Evolutionary conservation across 2,113 vertebrate genomes (phyloP), one percentile per base, ranked within the genome.

Genomic region (Gnathonemus longibarbis): DNA sequence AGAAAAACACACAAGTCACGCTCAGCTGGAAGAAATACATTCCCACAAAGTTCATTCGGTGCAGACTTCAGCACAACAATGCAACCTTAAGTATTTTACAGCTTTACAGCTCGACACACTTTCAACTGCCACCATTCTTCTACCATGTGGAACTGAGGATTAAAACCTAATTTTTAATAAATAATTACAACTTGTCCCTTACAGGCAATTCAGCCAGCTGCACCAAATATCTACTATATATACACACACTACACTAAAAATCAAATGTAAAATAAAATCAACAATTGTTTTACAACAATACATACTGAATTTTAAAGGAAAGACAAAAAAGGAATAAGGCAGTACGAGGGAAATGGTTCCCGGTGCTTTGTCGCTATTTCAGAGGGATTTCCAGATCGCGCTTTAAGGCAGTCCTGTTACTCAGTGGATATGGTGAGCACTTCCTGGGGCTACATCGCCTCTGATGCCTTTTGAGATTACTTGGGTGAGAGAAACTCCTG

Each of bases 371-470:
- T 9, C 4, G n/a, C 24, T 48, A 19, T n/a, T 48, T 74, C 11
- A 15, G 58, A 53, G 56, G 56, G 7, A 10, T 46, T 39, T 39
- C 42, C 19, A 42, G 46, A 27, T 49, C 83, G 2, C 46, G 50
- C 27, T 53, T 50, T 89, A 66, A 46, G 21, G 42, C 88, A 49
- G 48, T 48, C 35, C 11, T 80, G 21, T 19, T 27, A 50, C 46
- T 50, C 17, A 89, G 2, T 27, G 85, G 85, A 87, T 87, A 27
- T 10, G 85, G 56, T 21, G 39, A 42, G 42, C 17, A 45, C 35
- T 62, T 91, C 74, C 92, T 89, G 0, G 93, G 92, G 62, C 87
- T 62, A 39, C 87, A 62, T 13, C 87, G 92, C 91, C 93, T 95
- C 91, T 94, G 66, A 52, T 89, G 88, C n/a, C 88, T 77, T 80